Evolutionary conservation across 2,888 invertebrate genomes (phyloP).

Genomic region (Linnaemya vulpina): DNA sequence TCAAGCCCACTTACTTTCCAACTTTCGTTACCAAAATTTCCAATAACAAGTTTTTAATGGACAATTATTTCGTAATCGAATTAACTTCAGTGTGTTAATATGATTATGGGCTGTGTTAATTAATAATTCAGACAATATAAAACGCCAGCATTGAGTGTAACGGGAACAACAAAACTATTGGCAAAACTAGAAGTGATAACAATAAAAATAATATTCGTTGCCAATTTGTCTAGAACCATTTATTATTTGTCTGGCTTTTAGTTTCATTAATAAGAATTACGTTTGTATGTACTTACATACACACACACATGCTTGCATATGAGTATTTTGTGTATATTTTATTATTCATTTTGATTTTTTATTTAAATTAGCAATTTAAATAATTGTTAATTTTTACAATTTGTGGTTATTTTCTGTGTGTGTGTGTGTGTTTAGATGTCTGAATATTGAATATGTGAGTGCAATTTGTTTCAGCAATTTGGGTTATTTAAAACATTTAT

Average conservation of each 20-base stretch:
- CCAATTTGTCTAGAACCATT: conserved; percentile 68
- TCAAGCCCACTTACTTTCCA: too few relatives aligned
- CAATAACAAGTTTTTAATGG: too few relatives aligned
- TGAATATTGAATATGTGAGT: not conserved
- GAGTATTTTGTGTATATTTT: too few relatives aligned
- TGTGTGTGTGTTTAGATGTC: too few relatives aligned
- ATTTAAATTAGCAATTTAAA: conserved; percentile 38
- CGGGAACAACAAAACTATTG: conserved; percentile 23
- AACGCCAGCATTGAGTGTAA: not conserved
- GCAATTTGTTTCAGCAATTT: conserved; percentile 26
- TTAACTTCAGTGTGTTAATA: too few relatives aligned
- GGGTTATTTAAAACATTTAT: conserved; percentile 17
- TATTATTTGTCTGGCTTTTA: conserved; percentile 22
- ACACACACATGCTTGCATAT: too few relatives aligned
- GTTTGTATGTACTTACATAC: too few relatives aligned
- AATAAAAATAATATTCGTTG: conserved; percentile 55
- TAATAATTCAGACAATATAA: not conserved
- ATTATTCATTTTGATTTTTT: not conserved
- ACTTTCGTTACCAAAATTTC: too few relatives aligned
- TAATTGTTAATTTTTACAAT: conserved; percentile 34
- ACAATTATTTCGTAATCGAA: too few relatives aligned
- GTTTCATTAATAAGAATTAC: not conserved
- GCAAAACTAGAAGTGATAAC: conserved; percentile 18
- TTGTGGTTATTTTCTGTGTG: conserved; percentile 14
- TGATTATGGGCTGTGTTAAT: not conserved